phyloP scores from a whole-genome alignment of 2,113 vertebrate genomes.

The Oreochromis tanganicae region DNA sequence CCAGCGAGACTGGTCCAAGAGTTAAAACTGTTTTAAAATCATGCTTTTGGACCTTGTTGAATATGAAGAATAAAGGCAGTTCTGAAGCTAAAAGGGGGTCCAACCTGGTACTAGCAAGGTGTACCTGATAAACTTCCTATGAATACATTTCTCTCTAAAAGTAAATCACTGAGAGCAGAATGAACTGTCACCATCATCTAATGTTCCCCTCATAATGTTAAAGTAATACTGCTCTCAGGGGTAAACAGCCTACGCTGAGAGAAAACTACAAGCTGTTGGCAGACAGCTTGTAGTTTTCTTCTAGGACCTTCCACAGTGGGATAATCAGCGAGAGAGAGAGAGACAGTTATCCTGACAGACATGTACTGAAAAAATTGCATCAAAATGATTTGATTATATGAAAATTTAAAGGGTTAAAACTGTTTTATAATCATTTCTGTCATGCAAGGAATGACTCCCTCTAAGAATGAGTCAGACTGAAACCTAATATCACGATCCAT shows the following conservation, averaged over 20 bases:
- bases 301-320: not conserved
- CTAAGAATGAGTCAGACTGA: not conserved
- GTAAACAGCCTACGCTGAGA: not conserved
- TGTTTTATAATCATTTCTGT: not conserved
- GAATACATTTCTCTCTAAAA: not conserved
- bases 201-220: not conserved
- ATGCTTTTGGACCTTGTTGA: not conserved
- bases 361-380: not conserved
- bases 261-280: not conserved
- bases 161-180: not conserved
- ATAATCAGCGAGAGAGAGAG: not conserved
- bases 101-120: not conserved
- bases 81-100: not conserved
- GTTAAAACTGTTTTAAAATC: not conserved
- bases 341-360: not conserved
- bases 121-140: not conserved
- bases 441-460: not conserved
- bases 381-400: not conserved
- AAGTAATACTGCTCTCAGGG: not conserved
- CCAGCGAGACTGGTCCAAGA: fast-evolving
- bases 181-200: not conserved
- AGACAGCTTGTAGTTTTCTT: not conserved
- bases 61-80: not conserved
- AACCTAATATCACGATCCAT: not conserved
- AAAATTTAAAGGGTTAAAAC: not conserved